Base-by-base conservation (phyloP, 2,888 invertebrate species). In the Acrocera orbiculus region DNA sequence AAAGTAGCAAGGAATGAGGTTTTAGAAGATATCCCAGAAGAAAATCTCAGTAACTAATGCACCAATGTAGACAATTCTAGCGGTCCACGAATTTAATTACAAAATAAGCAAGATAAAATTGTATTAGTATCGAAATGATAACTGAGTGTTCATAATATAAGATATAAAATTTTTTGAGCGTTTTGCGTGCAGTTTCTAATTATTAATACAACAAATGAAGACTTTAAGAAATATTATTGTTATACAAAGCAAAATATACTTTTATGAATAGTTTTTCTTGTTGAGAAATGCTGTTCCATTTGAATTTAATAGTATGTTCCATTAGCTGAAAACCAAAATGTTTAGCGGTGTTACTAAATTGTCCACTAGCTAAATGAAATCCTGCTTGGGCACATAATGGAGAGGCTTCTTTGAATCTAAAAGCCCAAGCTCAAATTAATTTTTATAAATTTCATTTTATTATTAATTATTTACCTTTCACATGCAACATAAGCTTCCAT, bases 271-370 rank as follows among this genome's bases (percentile, higher is more conserved):
- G 65, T 58, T 90, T 92, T 50, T 90, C 86, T 35, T 76, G 75
- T 47, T 81, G 79, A 4, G 77, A 74, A 48, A 92, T 82, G 46
- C 79, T 77, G 38, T 82, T 83, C 93, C 92, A 93, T 38, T 83
- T 70, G 51, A 85, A 90, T 62, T 87, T 92, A 17, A 92, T 80
- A 33, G 82, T 83, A 51, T 92, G 81, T 54, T 93, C 92, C 70
- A 95, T 79, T 1, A 93, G 62, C 49, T 92, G 90, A 1, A 93
- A 64, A 0, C 92, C 93, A 63, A 90, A 89, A 54, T 90, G 90
- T 35, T 86, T 73, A 0, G 85, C 78, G 36, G 82, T 72, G 23
- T 79, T 70, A 7, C 79, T 77, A 50, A 76, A 74, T 41, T 79
- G 74, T 29, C 73, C 74, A 44, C 77, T 76, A 27, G 85, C 80